Evolutionary conservation across 2,888 invertebrate species (phyloP), one percentile per base, ranked within the genome.

Genomic region (Drosophila peninsularis): DNA sequence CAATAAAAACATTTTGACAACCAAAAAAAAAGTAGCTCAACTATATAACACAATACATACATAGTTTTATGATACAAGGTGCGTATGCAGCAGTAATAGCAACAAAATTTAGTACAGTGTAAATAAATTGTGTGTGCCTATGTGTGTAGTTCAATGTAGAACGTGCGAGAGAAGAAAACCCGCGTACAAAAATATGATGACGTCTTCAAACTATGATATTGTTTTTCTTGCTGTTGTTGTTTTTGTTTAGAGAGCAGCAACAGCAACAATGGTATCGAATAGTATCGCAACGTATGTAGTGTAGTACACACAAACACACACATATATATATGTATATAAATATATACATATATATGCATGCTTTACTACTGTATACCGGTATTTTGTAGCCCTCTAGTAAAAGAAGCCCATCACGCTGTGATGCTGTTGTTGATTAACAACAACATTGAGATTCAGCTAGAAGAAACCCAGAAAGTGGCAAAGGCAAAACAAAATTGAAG

Each of bases 171-270:
- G 58, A 65, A 81, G 75, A 81, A 88, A 78, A 61, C 87, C 84
- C 89, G 89, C 89, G 89, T 75, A 71, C 71, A 55, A 78, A 47
- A 72, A 64, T 75, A 78, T 87, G 83, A 88, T 88, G 89, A 83
- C 83, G 89, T 88, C 84, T 86, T 78, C 87, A 86, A 65, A 57
- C 72, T 62, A 77, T 71, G 67, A 49, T 49, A 49, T 37, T 71
- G 4, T 27, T 70, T 36, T 37, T 70, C 5, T 27, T 70, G 41
- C 34, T 47, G 30, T 60, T 53, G 39, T 41, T 70, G 45, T 34
- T 53, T 24, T 39, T 79, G 58, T 70, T 50, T 75, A 58, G 56
- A 55, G 49, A 82, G 50, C 53, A 77, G 37, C 50, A 78, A 30
- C 37, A 70, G 30, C 37, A 70, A 62, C 74, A 81, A 67, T 69